A percentile compares a stretch with the other conserved stretches of the same genome.
These are phyloP conservation scores for Sciurus vulgaris DNA, from an alignment of 2,797 vertebrate genomes.

Conservation along the genomic window DNA sequence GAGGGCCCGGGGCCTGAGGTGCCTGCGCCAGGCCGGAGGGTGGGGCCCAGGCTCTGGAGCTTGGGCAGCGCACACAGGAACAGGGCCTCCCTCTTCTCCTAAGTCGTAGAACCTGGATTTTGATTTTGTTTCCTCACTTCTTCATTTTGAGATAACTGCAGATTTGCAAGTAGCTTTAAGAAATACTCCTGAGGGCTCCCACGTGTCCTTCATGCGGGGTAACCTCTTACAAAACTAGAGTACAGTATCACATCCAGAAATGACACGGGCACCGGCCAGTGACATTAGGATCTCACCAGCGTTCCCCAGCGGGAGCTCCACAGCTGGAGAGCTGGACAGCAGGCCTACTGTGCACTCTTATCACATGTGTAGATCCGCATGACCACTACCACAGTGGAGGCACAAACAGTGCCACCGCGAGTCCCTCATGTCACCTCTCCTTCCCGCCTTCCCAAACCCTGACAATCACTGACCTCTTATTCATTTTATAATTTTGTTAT, in stretches of 20 bases:
- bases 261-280: background rate
- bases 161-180: background rate
- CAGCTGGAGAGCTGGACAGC: no score
- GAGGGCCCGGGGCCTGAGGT: no score
- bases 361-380: background rate
- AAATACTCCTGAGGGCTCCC: background rate
- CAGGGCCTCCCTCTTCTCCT: background rate
- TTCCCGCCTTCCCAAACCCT: background rate
- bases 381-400: background rate
- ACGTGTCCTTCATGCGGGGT: background rate
- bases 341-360: background rate
- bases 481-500: background rate
- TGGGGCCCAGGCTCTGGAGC: no score
- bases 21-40: no score
- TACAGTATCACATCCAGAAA: background rate
- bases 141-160: background rate
- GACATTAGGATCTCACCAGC: background rate
- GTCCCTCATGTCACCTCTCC: background rate
- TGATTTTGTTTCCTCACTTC: background rate
- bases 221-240: background rate
- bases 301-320: background rate
- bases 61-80: no score
- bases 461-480: background rate
- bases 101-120: background rate
- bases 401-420: background rate